Percentiles rank a stretch among this genome's conserved stretches.
Evolutionary conservation across 2,888 invertebrate species (phyloP).

Genomic region (Homarus gammarus): DNA sequence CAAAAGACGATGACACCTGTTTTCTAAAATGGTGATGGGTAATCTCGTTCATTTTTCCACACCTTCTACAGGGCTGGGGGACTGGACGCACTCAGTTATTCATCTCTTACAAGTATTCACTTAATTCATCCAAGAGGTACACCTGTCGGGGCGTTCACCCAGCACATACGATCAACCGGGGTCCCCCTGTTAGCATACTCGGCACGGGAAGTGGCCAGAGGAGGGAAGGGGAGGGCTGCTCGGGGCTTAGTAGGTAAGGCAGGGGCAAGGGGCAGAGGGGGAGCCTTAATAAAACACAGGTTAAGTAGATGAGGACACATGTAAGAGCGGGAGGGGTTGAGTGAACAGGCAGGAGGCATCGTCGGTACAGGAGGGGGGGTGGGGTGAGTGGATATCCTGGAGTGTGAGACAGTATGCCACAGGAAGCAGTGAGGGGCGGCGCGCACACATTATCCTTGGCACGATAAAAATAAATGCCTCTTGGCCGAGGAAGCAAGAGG

Average conservation of each 20-base stretch:
- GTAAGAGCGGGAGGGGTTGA: too few relatives aligned
- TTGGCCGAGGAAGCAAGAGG: too few relatives aligned
- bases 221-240: background rate
- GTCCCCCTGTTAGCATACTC: conserved; percentile 21
- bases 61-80: conserved; percentile 22
- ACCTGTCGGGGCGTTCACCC: conserved; percentile 9
- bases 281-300: background rate
- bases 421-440: background rate
- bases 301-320: background rate
- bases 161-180: background rate
- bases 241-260: background rate
- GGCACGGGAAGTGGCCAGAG: background rate
- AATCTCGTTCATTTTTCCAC: conserved; percentile 21
- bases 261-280: conserved; percentile 1
- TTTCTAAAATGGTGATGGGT: conserved; percentile 15
- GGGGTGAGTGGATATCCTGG: background rate
- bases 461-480: too few relatives aligned
- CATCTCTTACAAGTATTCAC: conserved; percentile 4
- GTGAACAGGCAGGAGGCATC: background rate
- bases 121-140: conserved; percentile 24
- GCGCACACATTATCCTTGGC: too few relatives aligned
- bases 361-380: background rate
- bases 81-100: conserved; percentile 44
- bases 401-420: background rate
- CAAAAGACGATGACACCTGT: background rate